Percentiles rank a stretch among this genome's conserved stretches.
Evolutionary conservation across 2,888 invertebrate genomes (phyloP).

Genomic region (Apocheima hispidaria): DNA sequence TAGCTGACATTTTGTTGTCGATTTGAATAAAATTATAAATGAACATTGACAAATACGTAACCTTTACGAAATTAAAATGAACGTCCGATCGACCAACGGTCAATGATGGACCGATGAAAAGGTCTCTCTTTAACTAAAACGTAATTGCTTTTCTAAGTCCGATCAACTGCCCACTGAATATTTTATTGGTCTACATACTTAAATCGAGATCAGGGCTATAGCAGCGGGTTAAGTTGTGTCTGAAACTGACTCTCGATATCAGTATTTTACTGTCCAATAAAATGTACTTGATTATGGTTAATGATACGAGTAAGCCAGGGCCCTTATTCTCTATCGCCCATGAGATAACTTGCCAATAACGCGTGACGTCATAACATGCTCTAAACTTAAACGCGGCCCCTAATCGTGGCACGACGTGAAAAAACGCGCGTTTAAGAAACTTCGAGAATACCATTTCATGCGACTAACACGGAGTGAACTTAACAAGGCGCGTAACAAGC

Average conservation of each 20-base stretch:
- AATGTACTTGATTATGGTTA: constrained; percentile 36
- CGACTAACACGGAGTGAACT: too few relatives aligned
- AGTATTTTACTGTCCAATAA: constrained; percentile 47
- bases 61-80: constrained; percentile 35
- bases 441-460: too few relatives aligned
- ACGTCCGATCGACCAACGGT: constrained; percentile 35
- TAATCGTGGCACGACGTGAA: too few relatives aligned
- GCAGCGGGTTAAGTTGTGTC: constrained; percentile 44
- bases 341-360: too few relatives aligned
- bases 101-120: constrained; percentile 43
- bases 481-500: too few relatives aligned
- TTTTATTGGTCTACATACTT: constrained; percentile 60
- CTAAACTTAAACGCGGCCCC: too few relatives aligned
- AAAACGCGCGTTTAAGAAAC: too few relatives aligned
- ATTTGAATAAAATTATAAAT: too few relatives aligned
- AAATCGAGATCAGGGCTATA: constrained; percentile 55
- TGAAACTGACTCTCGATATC: constrained; percentile 49
- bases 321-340: too few relatives aligned
- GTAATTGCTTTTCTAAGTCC: constrained; percentile 71
- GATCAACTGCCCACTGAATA: constrained; percentile 66
- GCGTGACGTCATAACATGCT: too few relatives aligned
- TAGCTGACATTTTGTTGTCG: constrained; percentile 6
- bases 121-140: constrained; percentile 59
- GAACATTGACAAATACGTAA: constrained; percentile 16
- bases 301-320: constrained; percentile 38